Evolutionary conservation across 1,140 invertebrate genomes (phyloP).

Genomic region (Drosophila tristis): DNA sequence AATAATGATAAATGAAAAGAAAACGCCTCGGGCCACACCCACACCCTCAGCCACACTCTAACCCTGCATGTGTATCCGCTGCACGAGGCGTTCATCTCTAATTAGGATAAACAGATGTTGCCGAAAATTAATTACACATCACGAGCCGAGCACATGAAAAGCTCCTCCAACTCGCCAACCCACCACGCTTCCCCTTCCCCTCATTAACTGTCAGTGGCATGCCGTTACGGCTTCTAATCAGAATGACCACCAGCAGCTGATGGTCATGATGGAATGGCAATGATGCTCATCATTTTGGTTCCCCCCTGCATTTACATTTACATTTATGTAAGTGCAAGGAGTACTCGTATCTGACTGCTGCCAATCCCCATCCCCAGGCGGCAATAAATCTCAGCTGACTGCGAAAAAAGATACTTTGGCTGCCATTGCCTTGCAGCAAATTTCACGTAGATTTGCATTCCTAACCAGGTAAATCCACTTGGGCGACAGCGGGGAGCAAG

Average conservation of each 20-base stretch:
- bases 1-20: constrained; percentile 61
- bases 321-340: constrained; percentile 5
- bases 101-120: constrained; percentile 81
- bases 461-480: constrained; percentile 50
- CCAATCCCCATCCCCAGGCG: constrained; percentile 20
- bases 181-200: neutral
- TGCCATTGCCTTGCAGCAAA: constrained; percentile 9
- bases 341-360: constrained; percentile 7
- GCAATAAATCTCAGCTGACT: constrained; percentile 57
- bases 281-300: constrained; percentile 23
- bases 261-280: constrained; percentile 16
- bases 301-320: constrained; percentile 3
- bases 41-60: neutral
- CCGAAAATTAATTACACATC: constrained; percentile 79
- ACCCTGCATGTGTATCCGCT: constrained; percentile 9
- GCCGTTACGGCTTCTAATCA: constrained; percentile 36
- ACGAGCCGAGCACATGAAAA: constrained; percentile 65
- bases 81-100: constrained; percentile 57
- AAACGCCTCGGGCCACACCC: constrained; percentile 17
- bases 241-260: constrained; percentile 41
- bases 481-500: neutral
- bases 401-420: constrained; percentile 16
- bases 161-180: neutral
- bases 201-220: constrained; percentile 11
- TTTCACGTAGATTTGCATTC: constrained; percentile 62